These are phyloP conservation scores for Tor tambroides DNA, from an alignment of 2,113 vertebrate species.

Conservation along the genomic window DNA sequence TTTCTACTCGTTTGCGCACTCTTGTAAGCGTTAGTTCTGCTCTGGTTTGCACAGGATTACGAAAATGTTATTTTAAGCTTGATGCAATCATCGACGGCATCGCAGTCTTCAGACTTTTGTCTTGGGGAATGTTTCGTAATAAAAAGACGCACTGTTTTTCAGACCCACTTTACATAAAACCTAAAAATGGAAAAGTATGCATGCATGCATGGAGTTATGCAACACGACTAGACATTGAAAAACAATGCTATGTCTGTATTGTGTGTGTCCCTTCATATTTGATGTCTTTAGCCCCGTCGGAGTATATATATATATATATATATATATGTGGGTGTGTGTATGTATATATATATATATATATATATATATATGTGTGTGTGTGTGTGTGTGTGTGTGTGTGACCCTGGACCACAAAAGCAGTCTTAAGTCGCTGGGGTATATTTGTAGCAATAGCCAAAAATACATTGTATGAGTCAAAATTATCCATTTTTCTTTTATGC, in stretches of 20 bases:
- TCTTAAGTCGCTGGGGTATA: no score
- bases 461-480: no score
- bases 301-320: no score
- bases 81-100: constrained; percentile 3
- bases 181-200: constrained; percentile 1
- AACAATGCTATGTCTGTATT: neutral
- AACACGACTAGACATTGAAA: neutral
- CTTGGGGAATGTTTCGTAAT: constrained; percentile 6
- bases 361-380: no score
- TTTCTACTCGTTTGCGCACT: neutral
- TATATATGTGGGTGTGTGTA: no score
- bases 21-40: neutral
- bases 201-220: constrained; percentile 13
- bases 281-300: neutral
- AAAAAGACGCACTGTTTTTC: neutral
- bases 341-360: no score
- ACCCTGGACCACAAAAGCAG: no score
- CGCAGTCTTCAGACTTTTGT: neutral
- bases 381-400: no score
- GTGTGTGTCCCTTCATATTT: neutral
- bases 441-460: no score
- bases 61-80: constrained; percentile 8
- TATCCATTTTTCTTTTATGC: no score
- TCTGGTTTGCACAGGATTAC: constrained; percentile 11
- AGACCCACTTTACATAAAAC: neutral